Conservation (phyloP, 2,888 invertebrate species). For the Aleiodes alternator region DNA sequence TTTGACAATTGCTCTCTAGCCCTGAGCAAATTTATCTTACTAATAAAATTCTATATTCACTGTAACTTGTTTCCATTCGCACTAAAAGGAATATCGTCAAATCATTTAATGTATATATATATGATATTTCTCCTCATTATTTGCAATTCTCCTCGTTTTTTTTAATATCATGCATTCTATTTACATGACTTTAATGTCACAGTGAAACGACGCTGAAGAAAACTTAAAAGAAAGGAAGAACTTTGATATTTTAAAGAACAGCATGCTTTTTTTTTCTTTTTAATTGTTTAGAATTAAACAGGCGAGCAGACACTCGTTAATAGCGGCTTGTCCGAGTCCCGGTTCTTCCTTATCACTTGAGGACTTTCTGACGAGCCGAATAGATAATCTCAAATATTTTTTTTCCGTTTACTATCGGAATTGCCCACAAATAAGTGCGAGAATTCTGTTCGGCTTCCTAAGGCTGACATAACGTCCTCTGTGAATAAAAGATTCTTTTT, state of each 20-base stretch:
- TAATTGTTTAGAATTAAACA: slow-evolving; percentile 54
- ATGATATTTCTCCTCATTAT: too few species aligned
- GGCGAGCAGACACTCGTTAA: slow-evolving; percentile 63
- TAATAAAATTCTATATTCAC: slow-evolving; percentile 16
- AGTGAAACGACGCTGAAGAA: neutral
- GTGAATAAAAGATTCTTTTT: slow-evolving; percentile 58
- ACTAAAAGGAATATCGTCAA: neutral
- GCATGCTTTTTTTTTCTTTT: neutral
- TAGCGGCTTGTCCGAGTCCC: slow-evolving; percentile 65
- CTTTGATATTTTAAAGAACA: slow-evolving; percentile 3
- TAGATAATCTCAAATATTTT: slow-evolving; percentile 72
- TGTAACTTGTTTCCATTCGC: slow-evolving; percentile 30
- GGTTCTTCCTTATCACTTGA: slow-evolving; percentile 58
- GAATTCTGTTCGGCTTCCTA: slow-evolving; percentile 80
- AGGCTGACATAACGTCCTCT: slow-evolving; percentile 80
- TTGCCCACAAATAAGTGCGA: slow-evolving; percentile 77
- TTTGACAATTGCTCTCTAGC: slow-evolving; percentile 40
- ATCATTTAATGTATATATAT: neutral
- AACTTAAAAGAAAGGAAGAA: slow-evolving; percentile 14
- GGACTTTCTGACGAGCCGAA: slow-evolving; percentile 62
- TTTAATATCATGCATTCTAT: slow-evolving; percentile 50
- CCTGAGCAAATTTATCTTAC: slow-evolving; percentile 65
- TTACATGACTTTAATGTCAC: slow-evolving; percentile 57
- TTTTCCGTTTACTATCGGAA: slow-evolving; percentile 64
- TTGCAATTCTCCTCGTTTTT: slow-evolving; percentile 39